Evolutionary conservation across 1,140 invertebrate genomes (phyloP), one percentile per base, ranked within the genome.

Genomic region (Heliconius hermathena): DNA sequence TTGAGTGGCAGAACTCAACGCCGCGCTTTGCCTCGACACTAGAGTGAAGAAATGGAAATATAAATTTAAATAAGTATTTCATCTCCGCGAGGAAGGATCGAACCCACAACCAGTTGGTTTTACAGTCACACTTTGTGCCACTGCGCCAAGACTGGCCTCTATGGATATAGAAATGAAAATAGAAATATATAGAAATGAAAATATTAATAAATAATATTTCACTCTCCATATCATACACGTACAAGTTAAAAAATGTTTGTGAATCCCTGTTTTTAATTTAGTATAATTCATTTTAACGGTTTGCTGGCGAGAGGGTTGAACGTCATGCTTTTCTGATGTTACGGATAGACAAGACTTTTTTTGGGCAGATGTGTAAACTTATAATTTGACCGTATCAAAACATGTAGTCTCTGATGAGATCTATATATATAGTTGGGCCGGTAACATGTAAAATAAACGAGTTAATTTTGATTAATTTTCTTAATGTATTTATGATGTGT

Each of bases 211-310:
- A 16, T 16, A 16, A 46, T 46, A 16, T 46, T 46, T 36, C 33
- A 36, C 33, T 8, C 6, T 1, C 6, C 33, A 36, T 8, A 36
- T 36, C 33, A 36, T 6, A 36, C 6, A 36, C 0, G 18, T 41
- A 72, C 3, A 71, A 29, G 26, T 18, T n/a, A 16, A 70, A n/a
- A 79, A 87, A 88, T 84, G 54, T 89, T 91, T 91, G 73, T 46
- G 54, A 29, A 89, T 54, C n/a, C 77, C 91, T 90, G 87, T 71
- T 52, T 74, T 79, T 73, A 81, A 73, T 60, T 80, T 78, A 85
- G 85, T 88, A 91, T 93, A 90, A 93, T 81, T 94, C 93, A 94
- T 93, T 93, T 93, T 93, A 93, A 93, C 93, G 91, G 93, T 90
- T 91, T 84, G 81, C 84, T 82, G 85, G 88, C 88, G 89, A 90